Percentiles rank a stretch among this genome's conserved stretches.
These are phyloP conservation scores for Elephantulus edwardii DNA, from an alignment of 2,113 vertebrate genomes.

Conservation along the genomic window DNA sequence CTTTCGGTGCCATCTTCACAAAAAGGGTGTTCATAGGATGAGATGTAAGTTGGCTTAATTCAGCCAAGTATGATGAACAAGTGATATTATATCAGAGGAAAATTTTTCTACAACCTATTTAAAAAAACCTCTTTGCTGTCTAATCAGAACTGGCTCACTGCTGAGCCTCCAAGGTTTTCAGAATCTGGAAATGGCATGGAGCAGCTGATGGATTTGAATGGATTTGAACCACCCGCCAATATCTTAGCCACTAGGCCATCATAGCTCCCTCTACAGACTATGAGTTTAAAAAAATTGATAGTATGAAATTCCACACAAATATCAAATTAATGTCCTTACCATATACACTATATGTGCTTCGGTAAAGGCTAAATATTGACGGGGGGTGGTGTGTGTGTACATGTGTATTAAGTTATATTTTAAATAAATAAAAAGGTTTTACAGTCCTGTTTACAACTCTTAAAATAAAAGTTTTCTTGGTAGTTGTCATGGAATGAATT, in stretches of 20 bases:
- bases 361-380: not conserved
- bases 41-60: no score
- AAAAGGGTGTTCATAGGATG: no score
- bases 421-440: conserved; percentile 22
- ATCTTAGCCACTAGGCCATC: not conserved
- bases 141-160: no score
- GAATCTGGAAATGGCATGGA: no score
- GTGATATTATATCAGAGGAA: no score
- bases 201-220: no score
- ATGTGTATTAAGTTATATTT: not conserved
- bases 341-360: not conserved
- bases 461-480: not conserved
- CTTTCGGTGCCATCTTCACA: no score
- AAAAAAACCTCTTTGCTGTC: no score
- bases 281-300: not conserved
- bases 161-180: no score
- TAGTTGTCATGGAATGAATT: not conserved
- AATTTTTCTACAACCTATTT: no score
- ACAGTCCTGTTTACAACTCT: not conserved
- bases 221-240: no score
- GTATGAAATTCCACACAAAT: not conserved
- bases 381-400: not conserved
- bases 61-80: no score
- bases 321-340: not conserved
- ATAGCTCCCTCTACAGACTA: not conserved